Evolutionary conservation across 2,113 vertebrate genomes (phyloP), one percentile per base, ranked within the genome.

Genomic region (Atractosteus spatula): DNA sequence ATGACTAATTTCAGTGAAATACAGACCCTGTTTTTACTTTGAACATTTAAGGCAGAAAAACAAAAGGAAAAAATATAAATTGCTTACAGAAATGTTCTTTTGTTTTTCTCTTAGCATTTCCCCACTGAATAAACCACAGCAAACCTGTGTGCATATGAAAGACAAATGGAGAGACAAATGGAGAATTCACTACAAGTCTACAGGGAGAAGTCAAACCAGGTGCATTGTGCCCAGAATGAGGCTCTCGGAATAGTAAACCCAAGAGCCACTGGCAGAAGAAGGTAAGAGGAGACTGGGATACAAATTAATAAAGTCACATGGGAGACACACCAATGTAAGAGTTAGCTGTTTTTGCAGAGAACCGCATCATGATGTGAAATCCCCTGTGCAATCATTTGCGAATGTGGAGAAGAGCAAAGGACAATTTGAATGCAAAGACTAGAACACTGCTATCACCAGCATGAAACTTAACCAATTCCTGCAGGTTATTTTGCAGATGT

Each of bases 141-240:
- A 74, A 66, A 71, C 81, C 80, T 78, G 85, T 76, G 82, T 89
- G 82, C 84, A 88, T 89, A 83, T 82, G 84, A 87, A 84, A 51
- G 88, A 90, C 86, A 90, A 90, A 91, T 85, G 78, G 85, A 87
- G 85, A 51, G 88, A 90, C 86, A 90, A 90, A 91, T 85, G 78
- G 85, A 84, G 84, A 77, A 84, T 77, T 79, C 62, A 42, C 74
- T 61, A 14, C 17, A 3, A 71, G 81, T 88, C 84, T 89, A 83
- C 67, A 75, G 83, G 86, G 87, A 85, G 75, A 76, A 71, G 81
- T 84, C 74, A 84, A 87, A 84, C 86, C 85, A 82, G 86, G 85
- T 85, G 84, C 76, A 82, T 64, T 67, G 77, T 71, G 17, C 77
- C 81, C 80, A 3, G 79, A 81, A 80, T 79, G 84, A 69, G 71